These are phyloP conservation scores for Caenorhabditis imperialis DNA, from an alignment of 2,888 invertebrate genomes.

Conservation along the genomic window DNA sequence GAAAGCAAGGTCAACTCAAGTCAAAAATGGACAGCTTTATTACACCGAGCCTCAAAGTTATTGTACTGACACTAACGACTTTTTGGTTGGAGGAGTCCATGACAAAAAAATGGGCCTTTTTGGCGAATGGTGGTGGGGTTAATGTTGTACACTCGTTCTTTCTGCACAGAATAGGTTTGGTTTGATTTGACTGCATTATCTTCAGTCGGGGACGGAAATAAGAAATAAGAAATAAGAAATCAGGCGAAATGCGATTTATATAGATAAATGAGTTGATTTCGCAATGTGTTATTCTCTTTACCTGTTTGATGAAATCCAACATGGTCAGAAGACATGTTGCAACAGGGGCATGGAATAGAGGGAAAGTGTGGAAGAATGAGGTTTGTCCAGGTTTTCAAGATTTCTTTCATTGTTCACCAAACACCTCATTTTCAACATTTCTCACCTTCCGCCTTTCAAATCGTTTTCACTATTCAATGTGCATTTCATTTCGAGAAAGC, in stretches of 20 bases:
- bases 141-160: slow-evolving; percentile 1
- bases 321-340: slow-evolving; percentile 36
- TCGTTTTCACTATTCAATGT: slow-evolving; percentile 31
- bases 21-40: slow-evolving; percentile 44
- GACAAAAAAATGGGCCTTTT: slow-evolving; percentile 6
- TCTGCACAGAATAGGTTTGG: too few relatives aligned
- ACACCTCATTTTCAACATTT: slow-evolving; percentile 45
- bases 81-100: slow-evolving; percentile 1
- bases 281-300: slow-evolving; percentile 3
- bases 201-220: background rate
- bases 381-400: background rate
- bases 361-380: slow-evolving; percentile 16
- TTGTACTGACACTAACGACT: slow-evolving; percentile 30
- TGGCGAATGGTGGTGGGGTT: background rate
- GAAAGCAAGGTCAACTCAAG: too few relatives aligned
- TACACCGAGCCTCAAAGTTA: slow-evolving; percentile 16
- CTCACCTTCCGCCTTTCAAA: slow-evolving; percentile 40
- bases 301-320: slow-evolving; percentile 36
- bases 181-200: background rate
- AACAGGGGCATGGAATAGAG: slow-evolving; percentile 24
- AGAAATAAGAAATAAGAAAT: background rate
- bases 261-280: too few relatives aligned
- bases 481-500: background rate
- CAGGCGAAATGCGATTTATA: too few relatives aligned
- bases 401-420: slow-evolving; percentile 40